phyloP scores from a whole-genome alignment of 2,888 invertebrate genomes.

The Furcula furcula region DNA sequence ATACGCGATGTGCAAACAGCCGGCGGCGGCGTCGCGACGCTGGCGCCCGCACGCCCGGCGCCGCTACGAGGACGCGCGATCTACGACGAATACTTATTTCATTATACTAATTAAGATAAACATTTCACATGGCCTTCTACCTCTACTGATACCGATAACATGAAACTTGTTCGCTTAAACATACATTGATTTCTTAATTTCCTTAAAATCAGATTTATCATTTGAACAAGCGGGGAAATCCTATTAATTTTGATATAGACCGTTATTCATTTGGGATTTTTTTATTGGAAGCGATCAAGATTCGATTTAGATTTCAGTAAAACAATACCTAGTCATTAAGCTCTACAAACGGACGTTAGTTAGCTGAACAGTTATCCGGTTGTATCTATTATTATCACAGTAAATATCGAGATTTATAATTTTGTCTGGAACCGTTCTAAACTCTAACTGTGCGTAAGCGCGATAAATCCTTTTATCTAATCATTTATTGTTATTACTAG shows the following conservation, averaged over 20 bases:
- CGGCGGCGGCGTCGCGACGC: constrained; percentile 50
- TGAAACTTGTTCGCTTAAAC: not conserved
- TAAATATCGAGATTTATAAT: constrained; percentile 31
- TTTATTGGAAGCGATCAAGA: not conserved
- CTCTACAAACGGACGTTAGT: constrained; percentile 6
- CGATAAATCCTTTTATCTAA: constrained; percentile 46
- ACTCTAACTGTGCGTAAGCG: constrained; percentile 32
- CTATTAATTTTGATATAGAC: constrained; percentile 1
- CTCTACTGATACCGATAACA: constrained; percentile 12
- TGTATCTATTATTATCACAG: constrained; percentile 23
- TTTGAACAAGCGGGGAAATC: not conserved
- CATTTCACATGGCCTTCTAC: constrained; percentile 21
- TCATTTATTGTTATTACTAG: constrained; percentile 36
- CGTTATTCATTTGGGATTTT: not conserved
- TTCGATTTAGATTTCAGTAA: constrained; percentile 3
- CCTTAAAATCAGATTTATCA: not conserved
- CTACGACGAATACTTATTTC: constrained; percentile 42
- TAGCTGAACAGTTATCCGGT: constrained; percentile 5
- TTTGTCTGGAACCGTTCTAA: constrained; percentile 32
- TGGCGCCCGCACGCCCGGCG: constrained; percentile 37
- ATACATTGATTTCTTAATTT: no score
- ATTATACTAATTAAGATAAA: constrained; percentile 36
- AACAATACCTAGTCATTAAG: not conserved
- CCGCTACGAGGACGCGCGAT: constrained; percentile 44
- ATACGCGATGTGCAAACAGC: constrained; percentile 66